A percentile compares a stretch with the other conserved stretches of the same genome.
These are phyloP conservation scores for Oreochromis spilurus DNA, from an alignment of 2,113 vertebrate genomes.

Conservation along the genomic window DNA sequence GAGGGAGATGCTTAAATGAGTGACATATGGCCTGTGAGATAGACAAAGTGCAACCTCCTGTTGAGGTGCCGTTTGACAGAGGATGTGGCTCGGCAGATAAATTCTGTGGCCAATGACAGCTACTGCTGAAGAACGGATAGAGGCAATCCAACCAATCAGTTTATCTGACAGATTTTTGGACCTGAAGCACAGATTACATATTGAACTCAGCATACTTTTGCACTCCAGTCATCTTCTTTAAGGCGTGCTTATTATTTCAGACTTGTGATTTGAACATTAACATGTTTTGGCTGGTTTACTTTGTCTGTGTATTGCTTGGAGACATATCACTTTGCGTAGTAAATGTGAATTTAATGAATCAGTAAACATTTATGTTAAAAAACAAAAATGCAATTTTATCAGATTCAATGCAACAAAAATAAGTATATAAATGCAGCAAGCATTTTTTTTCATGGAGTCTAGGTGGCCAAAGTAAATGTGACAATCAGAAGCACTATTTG, in stretches of 20 bases:
- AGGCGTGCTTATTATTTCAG: background rate
- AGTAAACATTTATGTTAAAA: background rate
- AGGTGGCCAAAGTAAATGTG: background rate
- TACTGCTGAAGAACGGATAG: slow-evolving; percentile 40
- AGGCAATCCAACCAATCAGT: slow-evolving; percentile 56
- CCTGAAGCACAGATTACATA: slow-evolving; percentile 26
- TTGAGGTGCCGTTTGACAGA: slow-evolving; percentile 56
- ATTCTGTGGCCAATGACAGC: slow-evolving; percentile 47
- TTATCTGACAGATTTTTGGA: slow-evolving; percentile 54
- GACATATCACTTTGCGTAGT: background rate
- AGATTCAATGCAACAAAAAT: background rate
- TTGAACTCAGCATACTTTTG: background rate
- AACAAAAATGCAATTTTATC: background rate
- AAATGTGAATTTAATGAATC: background rate
- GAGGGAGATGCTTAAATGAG: slow-evolving; percentile 30
- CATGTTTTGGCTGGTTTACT: background rate
- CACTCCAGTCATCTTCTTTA: background rate
- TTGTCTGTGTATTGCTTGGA: background rate
- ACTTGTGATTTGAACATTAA: background rate
- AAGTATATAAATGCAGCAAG: background rate
- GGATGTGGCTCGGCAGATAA: slow-evolving; percentile 43
- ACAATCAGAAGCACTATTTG: background rate
- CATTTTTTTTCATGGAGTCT: background rate
- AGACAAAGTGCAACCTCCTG: slow-evolving; percentile 28
- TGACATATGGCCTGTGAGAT: slow-evolving; percentile 33